These are phyloP conservation scores for Siderastrea siderea DNA, from an alignment of 92 coral and sea anemone genomes.

Conservation along the genomic window DNA sequence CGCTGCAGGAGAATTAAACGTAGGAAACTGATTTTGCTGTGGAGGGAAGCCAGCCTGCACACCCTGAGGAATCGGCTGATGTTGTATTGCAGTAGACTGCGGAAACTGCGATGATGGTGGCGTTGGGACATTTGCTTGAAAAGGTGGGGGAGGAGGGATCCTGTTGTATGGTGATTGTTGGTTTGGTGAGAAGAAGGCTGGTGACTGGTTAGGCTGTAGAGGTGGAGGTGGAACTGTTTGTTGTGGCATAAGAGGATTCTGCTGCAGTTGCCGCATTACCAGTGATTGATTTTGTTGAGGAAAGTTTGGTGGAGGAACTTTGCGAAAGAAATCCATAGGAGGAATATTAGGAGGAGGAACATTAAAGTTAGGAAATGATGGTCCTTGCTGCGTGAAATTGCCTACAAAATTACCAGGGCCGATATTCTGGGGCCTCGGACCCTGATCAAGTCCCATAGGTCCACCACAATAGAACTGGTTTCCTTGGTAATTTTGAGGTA, in stretches of 20 bases:
- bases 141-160: slow-evolving; percentile 68
- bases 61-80: slow-evolving; percentile 39
- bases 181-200: slow-evolving; percentile 51
- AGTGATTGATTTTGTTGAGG: slow-evolving; percentile 58
- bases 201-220: slow-evolving; percentile 5
- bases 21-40: slow-evolving; percentile 49
- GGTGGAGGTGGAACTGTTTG: slow-evolving; percentile 39
- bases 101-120: slow-evolving; percentile 37
- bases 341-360: slow-evolving; percentile 83
- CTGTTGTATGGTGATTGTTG: slow-evolving; percentile 57
- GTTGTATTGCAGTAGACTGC: slow-evolving; percentile 21
- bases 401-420: slow-evolving; percentile 33
- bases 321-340: slow-evolving; percentile 78
- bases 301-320: slow-evolving; percentile 85
- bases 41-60: slow-evolving; percentile 40
- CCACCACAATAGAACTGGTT: slow-evolving; percentile 55
- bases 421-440: slow-evolving; percentile 56
- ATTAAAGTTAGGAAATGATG: slow-evolving; percentile 61
- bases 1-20: slow-evolving; percentile 46
- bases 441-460: slow-evolving; percentile 38
- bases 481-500: slow-evolving; percentile 51
- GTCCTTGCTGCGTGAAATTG: slow-evolving; percentile 7
- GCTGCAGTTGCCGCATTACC: slow-evolving; percentile 10
- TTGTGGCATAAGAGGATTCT: slow-evolving; percentile 27
- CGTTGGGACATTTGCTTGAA: slow-evolving; percentile 27